Base-by-base conservation (phyloP, 1,140 invertebrate species). In the Pristionchus pacificus region DNA sequence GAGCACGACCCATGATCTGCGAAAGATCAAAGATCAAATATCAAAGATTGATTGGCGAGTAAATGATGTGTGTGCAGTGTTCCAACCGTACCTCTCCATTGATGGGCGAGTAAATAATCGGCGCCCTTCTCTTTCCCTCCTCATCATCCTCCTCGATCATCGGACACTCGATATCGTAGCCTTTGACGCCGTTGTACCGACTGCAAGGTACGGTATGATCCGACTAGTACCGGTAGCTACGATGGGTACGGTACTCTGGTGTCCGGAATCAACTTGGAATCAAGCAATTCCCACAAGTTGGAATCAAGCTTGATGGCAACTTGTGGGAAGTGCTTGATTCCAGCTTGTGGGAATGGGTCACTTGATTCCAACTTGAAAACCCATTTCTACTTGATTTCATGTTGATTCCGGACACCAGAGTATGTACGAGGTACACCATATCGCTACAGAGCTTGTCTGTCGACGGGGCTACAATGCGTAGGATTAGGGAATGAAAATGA, bases 161-260 rank as follows among this genome's bases (percentile, higher is more conserved):
- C 29, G 74, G 66, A 65, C 79, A 81, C 15, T 71, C 68, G 19
- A 81, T 10, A 55, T 82, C 80, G 81, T 81, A 82, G 10, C 80
- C 80, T 29, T 75, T 73, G 14, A 81, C 79, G 29, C 81, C 80
- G 66, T 81, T 81, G 68, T 65, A 81, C n/a, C 76, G 58, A 60
- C 79, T 81, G 60, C 27, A 25, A n/a, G n/a, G n/a, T n/a, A n/a
- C n/a, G n/a, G n/a, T n/a, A 55, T 19, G 25, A 60, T 67, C 1
- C n/a, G n/a, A n/a, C n/a, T n/a, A n/a, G n/a, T n/a, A n/a, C 30
- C 74, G 31, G 6, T 13, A 74, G 13, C 10, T 15, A 14, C 15
- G 19, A 74, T 3, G 13, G 6, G 2, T 15, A 2, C 25, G 13
- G 49, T 65, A 25, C n/a, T n/a, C n/a, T n/a, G n/a, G n/a, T n/a